Conservation (phyloP, 1,140 invertebrate species). For the Drosophila mayri region DNA sequence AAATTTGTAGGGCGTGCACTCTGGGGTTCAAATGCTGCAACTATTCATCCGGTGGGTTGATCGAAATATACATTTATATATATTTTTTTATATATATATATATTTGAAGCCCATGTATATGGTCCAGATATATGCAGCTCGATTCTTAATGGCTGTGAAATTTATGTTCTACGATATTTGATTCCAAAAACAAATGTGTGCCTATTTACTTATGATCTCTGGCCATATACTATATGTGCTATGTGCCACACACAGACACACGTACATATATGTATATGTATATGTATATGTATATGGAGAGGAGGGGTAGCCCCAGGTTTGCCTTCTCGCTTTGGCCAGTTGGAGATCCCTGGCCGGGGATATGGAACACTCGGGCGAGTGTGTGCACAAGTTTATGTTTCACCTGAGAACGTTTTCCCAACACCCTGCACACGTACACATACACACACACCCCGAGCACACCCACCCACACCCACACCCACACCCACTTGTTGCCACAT, state of each 20-base stretch:
- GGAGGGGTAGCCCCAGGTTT: conserved; percentile 5
- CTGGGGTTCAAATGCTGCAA: conserved; percentile 49
- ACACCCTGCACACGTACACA: conserved; percentile 29
- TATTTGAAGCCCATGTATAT: conserved; percentile 4
- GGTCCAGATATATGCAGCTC: conserved; percentile 31
- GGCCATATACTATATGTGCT: conserved; percentile 6
- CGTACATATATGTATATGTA: too few relatives aligned
- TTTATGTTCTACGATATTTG: conserved; percentile 82
- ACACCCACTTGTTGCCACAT: conserved; percentile 73
- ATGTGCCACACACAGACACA: neutral
- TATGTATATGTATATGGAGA: conserved; percentile 11
- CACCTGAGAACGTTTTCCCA: conserved; percentile 43
- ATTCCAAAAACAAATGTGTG: conserved; percentile 79
- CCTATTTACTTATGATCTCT: conserved; percentile 49
- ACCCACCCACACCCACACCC: conserved; percentile 10
- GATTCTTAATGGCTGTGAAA: conserved; percentile 74
- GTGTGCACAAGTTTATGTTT: conserved; percentile 75
- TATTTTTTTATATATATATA: neutral
- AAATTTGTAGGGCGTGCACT: conserved; percentile 45
- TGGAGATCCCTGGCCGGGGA: conserved; percentile 42
- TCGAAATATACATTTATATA: conserved; percentile 8
- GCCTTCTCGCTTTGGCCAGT: conserved; percentile 54
- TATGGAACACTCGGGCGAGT: conserved; percentile 46
- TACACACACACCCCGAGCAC: conserved; percentile 37
- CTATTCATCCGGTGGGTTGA: conserved; percentile 5